Percentiles rank a stretch among this genome's conserved stretches.
Evolutionary conservation across 2,888 invertebrate genomes (phyloP).

Genomic region (Hydraecia micacea): DNA sequence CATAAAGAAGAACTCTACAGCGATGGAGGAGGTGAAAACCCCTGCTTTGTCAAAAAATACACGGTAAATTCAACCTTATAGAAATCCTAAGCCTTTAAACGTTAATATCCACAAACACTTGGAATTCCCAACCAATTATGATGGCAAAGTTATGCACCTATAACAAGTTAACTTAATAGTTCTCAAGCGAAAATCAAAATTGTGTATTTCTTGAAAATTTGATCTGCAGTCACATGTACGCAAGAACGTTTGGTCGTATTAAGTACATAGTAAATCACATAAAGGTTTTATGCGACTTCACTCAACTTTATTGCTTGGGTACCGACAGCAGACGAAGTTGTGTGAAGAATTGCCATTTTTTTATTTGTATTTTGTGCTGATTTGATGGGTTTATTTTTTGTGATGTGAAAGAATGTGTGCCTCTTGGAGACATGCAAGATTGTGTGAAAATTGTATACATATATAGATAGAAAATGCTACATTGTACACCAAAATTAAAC

Average conservation of each 20-base stretch:
- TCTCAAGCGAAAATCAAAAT: conserved; percentile 60
- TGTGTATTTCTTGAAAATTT: conserved; percentile 63
- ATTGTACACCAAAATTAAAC: no score
- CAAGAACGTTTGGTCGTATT: conserved; percentile 76
- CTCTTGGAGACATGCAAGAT: neutral
- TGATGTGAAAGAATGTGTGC: neutral
- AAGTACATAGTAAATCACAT: conserved; percentile 89
- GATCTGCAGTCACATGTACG: conserved; percentile 59
- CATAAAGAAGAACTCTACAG: neutral
- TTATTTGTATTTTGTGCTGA: conserved; percentile 12
- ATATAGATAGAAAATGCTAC: neutral
- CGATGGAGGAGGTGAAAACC: neutral
- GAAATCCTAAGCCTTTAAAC: neutral
- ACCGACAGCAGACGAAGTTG: conserved; percentile 70
- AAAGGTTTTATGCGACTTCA: conserved; percentile 86
- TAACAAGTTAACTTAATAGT: conserved; percentile 48
- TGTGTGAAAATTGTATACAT: no score
- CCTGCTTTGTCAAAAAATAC: neutral
- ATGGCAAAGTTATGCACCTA: conserved; percentile 37
- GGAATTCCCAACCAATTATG: conserved; percentile 47
- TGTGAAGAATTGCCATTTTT: neutral
- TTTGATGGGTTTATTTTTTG: conserved; percentile 1
- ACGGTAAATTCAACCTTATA: neutral
- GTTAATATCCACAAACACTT: conserved; percentile 3
- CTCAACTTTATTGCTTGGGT: conserved; percentile 82